phyloP scores from a whole-genome alignment of 64 coral and sea anemone genomes.

The Catalaphyllia jardinei region DNA sequence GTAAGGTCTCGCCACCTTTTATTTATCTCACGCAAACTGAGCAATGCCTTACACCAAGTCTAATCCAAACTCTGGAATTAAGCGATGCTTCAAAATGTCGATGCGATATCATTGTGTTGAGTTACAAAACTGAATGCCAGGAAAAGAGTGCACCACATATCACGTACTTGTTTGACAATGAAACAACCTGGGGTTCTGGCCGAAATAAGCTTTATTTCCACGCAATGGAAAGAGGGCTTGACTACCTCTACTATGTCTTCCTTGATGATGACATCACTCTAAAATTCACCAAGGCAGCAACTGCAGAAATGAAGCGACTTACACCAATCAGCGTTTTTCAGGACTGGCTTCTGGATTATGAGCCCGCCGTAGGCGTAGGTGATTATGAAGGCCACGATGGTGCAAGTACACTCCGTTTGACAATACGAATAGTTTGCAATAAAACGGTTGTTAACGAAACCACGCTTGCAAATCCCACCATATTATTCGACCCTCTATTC shows the following conservation, averaged over 20 bases:
- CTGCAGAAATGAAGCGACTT: not conserved
- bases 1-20: not conserved
- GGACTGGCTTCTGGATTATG: slow-evolving; percentile 20
- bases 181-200: not conserved
- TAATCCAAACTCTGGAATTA: not conserved
- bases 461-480: not conserved
- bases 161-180: not conserved
- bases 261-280: slow-evolving; percentile 13
- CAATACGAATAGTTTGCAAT: not conserved
- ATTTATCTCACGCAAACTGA: slow-evolving; percentile 29
- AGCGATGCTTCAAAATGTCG: not conserved
- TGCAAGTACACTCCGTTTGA: not conserved
- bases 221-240: not conserved
- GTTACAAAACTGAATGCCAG: slow-evolving; percentile 8
- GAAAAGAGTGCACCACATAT: not conserved
- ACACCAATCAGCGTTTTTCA: not conserved
- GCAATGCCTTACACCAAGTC: not conserved
- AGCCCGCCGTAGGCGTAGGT: slow-evolving; percentile 10
- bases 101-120: slow-evolving; percentile 28
- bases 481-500: slow-evolving; percentile 4
- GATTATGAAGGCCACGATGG: not conserved
- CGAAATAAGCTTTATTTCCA: not conserved
- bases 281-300: not conserved
- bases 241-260: slow-evolving; percentile 27
- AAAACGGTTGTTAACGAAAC: not conserved